Base-by-base conservation (phyloP, 1,140 invertebrate genomes). In the Elysia chlorotica region DNA sequence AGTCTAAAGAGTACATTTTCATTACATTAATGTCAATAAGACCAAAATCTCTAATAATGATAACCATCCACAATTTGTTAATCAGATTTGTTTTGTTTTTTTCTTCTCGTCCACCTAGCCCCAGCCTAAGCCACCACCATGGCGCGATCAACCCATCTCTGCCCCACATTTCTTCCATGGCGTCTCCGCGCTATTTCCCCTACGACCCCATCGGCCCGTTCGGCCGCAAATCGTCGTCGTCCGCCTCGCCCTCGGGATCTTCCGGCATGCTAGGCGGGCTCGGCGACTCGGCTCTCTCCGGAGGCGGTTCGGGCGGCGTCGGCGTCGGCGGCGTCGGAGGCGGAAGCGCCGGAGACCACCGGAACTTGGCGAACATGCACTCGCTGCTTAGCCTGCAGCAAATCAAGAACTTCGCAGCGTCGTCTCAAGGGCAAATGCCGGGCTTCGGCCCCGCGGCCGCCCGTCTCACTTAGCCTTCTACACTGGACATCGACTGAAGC, bases 301-400 rank as follows among this genome's bases (percentile, higher is more conserved):
- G n/a, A n/a, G n/a, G n/a, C n/a, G n/a, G n/a, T n/a, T n/a, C n/a
- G n/a, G n/a, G n/a, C n/a, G n/a, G n/a, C n/a, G n/a, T n/a, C n/a
- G n/a, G n/a, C n/a, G n/a, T n/a, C n/a, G n/a, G n/a, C n/a, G n/a
- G n/a, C n/a, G n/a, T n/a, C n/a, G n/a, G n/a, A n/a, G n/a, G n/a
- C n/a, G n/a, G n/a, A n/a, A n/a, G n/a, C n/a, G n/a, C n/a, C n/a
- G n/a, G n/a, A n/a, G n/a, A n/a, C 54, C 85, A 90, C 84, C 80
- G 74, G 68, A 86, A 92, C 71, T 94, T 92, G 80, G 86, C 73
- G 97, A 96, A 84, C 87, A 95, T 96, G 62, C 97, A 97, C 86
- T 96, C 97, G 86, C 90, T 98, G 80, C 96, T 98, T 82, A 97
- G 95, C 75, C 90, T 99, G 67, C 95, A 98, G 88, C 96, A 98